Evolutionary conservation across 2,113 vertebrate species (phyloP), one percentile per base, ranked within the genome.

Genomic region (Anser cygnoides): DNA sequence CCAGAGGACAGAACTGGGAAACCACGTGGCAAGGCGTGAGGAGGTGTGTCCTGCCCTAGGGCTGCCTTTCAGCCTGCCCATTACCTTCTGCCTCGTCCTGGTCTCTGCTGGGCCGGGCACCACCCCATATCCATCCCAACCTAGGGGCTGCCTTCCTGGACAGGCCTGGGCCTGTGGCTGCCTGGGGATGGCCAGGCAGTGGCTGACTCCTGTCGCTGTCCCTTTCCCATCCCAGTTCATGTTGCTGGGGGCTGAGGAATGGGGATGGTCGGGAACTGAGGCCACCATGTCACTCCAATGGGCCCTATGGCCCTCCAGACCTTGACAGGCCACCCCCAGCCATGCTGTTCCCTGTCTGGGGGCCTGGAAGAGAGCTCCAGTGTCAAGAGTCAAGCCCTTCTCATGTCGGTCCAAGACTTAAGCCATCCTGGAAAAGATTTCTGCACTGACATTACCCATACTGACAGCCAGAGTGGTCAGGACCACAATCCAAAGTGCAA

Each of bases 61-160:
- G 33, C 8, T 50, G 31, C 26, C 7, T 63, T 68, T 68, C 37
- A 52, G 18, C 19, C 31, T 6, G 3, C 7, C 11, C 18, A 5
- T 28, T 29, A 41, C 55, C 6, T 15, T 23, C 33, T 63, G 13
- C 13, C 35, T 50, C 31, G 6, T 9, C 13, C 19, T 3, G 11
- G 12, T 22, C 31, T 14, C 49, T 25, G 8, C 23, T 70, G 67
- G 74, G n/a, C 8, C 17, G n/a, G 41, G 26, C 14, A 68, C 11
- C 19, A 52, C 9, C 21, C 79, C 0, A 0, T 5, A 19, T 9
- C 39, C 6, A 4, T 9, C 8, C 7, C 17, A 43, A 9, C 17
- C 39, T 31, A 12, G 19, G 62, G 28, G 5, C 39, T 43, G 39
- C 39, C 28, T 66, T 43, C 25, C 39, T 43, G 39, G 10, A 25